Evolutionary conservation across 2,113 vertebrate species (phyloP), one percentile per base, ranked within the genome.

Genomic region (Orcinus orca): DNA sequence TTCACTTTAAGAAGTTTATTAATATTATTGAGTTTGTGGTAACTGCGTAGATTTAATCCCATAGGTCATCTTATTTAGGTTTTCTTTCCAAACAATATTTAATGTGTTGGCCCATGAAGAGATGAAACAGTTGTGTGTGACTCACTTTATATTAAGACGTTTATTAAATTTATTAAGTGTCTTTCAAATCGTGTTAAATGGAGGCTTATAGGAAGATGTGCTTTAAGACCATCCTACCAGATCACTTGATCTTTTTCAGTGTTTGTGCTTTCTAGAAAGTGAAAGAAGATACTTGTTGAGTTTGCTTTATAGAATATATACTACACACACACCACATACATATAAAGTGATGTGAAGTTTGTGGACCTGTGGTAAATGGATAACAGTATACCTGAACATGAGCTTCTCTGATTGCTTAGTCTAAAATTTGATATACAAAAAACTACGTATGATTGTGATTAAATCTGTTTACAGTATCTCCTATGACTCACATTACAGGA

Each of bases 401-500:
- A 96, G 92, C 79, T 20, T 10, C 63, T 25, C 26, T 0, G 0
- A 90, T 89, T 96, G 65, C 82, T 97, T 23, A 93, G 70, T 97
- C 77, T 90, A 94, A 93, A 80, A 96, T 95, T 31, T 87, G 96
- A 90, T 93, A 67, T 76, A 94, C 29, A 90, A 97, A 98, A 97
- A 79, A 73, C 68, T 86, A 41, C 81, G 58, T 98, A 58, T 96
- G 97, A 94, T 97, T 97, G 96, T 97, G 96, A 98, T 98, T 98
- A 96, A 97, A 97, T 97, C 97, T 98, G 97, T 98, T 98, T 98
- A 98, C 79, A 98, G 8, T 97, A 94, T 98, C 88, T 97, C 94
- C 96, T 98, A 82, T 98, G 98, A 98, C 96, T 98, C 97, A 98
- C 93, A 98, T 98, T 98, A 97, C 96, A 98, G 97, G 98, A 98